These are phyloP conservation scores for Willowsia nigromaculata DNA, from an alignment of 2,888 invertebrate species.

Conservation along the genomic window DNA sequence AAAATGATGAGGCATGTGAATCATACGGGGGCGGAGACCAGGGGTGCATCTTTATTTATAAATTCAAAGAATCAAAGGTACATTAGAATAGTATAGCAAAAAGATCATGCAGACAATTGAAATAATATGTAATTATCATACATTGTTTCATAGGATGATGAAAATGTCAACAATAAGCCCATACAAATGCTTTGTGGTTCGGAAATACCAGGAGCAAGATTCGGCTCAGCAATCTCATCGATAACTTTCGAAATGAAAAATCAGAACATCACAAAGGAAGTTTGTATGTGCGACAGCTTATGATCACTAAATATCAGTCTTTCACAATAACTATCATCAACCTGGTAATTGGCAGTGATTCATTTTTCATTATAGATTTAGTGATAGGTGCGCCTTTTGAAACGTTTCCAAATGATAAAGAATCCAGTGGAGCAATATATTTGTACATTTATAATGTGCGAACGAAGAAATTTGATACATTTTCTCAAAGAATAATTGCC, in stretches of 20 bases:
- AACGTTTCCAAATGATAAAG: neutral
- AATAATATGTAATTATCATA: neutral
- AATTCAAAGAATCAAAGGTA: too few species aligned
- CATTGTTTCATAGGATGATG: neutral
- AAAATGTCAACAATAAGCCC: neutral
- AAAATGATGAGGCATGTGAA: too few species aligned
- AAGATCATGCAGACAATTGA: neutral
- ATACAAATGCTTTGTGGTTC: neutral
- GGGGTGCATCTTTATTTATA: constrained; percentile 65
- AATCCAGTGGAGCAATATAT: constrained; percentile 61
- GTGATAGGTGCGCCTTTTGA: constrained; percentile 72
- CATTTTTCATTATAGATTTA: constrained; percentile 50
- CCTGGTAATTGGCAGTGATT: neutral
- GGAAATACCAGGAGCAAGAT: constrained; percentile 33
- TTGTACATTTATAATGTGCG: constrained; percentile 43
- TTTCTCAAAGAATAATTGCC: constrained; percentile 52
- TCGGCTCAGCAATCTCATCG: constrained; percentile 67
- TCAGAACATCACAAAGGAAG: neutral
- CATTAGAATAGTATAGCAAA: neutral
- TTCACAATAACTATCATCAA: too few species aligned
- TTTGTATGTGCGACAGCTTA: neutral
- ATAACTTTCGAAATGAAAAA: too few species aligned
- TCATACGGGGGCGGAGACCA: constrained; percentile 56
- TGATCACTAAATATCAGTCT: too few species aligned
- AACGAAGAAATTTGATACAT: neutral